Evolutionary conservation across 2,888 invertebrate genomes (phyloP), one percentile per base, ranked within the genome.

Genomic region (Bellardia bayeri): DNA sequence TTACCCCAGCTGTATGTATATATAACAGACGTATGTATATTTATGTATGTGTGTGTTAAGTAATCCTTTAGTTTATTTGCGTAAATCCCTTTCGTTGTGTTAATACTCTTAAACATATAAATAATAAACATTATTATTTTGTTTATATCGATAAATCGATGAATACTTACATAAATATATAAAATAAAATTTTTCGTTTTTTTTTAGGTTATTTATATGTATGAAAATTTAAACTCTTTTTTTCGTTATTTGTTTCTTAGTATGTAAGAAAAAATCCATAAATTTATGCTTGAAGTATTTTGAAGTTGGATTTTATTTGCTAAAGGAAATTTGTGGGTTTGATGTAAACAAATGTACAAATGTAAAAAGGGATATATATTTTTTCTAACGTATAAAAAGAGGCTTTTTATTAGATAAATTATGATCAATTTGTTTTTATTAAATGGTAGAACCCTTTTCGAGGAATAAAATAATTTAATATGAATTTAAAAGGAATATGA

Each of bases 1-100:
- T 23, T 23, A 23, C 0, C 23, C 23, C 23, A 23, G 23, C 23
- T 23, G 23, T 2, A 51, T 23, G 23, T 2, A 51, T 23, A 0
- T 14, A 23, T 1, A 56, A 16, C 30, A 58, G 4, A 30, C 9
- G 9, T 30, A 2, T 14, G 51, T 45, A 13, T 56, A 16, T 56
- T 23, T 30, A 7, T 71, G 40, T 69, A 42, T 16, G 7, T 76
- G 33, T 63, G 51, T 61, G 6, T 74, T 69, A 63, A 82, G 71
- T 85, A 85, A 82, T 87, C 74, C 78, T 85, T 82, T 51, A 85
- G 82, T 85, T 85, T 87, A 79, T 87, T 87, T 85, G 82, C 74
- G 72, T 78, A 85, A 87, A 87, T 75, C 82, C 79, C 69, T 79
- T 82, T 82, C 81, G 66, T 71, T 82, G 78, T 64, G 69, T 69